Percentiles rank a stretch among this genome's conserved stretches.
phyloP scores from a whole-genome alignment of 2,888 invertebrate species.

The Himalopsyche tibetana region DNA sequence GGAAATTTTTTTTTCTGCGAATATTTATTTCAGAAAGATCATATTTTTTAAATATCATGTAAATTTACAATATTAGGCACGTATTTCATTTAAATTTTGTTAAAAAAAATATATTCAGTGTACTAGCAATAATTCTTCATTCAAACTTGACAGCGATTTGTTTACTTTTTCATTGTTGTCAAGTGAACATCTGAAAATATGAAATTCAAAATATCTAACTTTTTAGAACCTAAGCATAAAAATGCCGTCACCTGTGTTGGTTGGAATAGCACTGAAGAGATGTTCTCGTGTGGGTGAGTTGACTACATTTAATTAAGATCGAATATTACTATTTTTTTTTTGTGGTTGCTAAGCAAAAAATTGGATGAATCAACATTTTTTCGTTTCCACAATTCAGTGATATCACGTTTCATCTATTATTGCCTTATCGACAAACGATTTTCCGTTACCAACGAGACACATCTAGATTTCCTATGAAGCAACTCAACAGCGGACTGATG shows the following conservation, averaged over 20 bases:
- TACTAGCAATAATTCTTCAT: neutral
- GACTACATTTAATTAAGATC: constrained; percentile 61
- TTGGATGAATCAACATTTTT: neutral
- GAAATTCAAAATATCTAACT: constrained; percentile 88
- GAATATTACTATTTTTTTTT: constrained; percentile 47
- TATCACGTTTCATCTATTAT: too few relatives aligned
- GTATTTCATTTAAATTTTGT: too few relatives aligned
- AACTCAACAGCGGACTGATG: too few relatives aligned
- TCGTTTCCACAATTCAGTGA: too few relatives aligned
- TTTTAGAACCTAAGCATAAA: constrained; percentile 85
- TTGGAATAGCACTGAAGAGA: constrained; percentile 96
- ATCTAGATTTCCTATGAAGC: too few relatives aligned
- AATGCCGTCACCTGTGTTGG: constrained; percentile 93
- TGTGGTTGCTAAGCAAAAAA: neutral
- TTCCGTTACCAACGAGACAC: too few relatives aligned
- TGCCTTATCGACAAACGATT: too few relatives aligned
- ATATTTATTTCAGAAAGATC: too few relatives aligned
- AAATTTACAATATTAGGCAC: too few relatives aligned
- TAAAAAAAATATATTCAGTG: too few relatives aligned
- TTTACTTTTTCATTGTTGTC: constrained; percentile 13
- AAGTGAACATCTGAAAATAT: constrained; percentile 71
- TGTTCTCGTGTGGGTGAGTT: constrained; percentile 90
- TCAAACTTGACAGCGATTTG: neutral
- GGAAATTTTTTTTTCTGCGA: too few relatives aligned
- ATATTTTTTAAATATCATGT: too few relatives aligned